phyloP scores from a whole-genome alignment of 2,797 vertebrate species.

The Coccyzus lansbergi region DNA sequence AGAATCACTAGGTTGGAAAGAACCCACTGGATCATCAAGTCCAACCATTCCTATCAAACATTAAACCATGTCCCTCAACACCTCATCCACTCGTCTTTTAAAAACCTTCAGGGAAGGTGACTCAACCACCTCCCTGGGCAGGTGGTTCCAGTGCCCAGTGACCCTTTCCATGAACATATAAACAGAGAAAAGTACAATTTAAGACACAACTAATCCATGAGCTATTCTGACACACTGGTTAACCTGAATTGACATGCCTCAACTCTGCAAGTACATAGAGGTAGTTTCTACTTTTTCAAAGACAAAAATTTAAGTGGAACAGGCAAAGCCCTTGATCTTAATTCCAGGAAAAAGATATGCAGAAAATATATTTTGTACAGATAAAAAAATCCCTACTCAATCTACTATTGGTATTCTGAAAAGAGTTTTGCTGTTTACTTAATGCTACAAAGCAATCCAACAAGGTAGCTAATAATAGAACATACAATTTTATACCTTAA shows the following conservation, averaged over 20 bases:
- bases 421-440: not conserved
- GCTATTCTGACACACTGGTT: not conserved
- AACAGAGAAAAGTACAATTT: not conserved
- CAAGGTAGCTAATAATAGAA: not conserved
- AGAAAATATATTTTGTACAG: not conserved
- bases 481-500: not conserved
- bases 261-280: not conserved
- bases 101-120: too few relatives aligned
- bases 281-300: not conserved
- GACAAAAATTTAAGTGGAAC: not conserved
- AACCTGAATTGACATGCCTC: not conserved
- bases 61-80: too few relatives aligned
- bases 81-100: too few relatives aligned
- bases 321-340: not conserved
- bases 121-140: too few relatives aligned
- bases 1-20: too few relatives aligned
- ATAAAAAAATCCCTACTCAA: not conserved
- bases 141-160: too few relatives aligned
- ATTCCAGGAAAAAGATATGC: not conserved
- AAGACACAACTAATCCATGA: not conserved
- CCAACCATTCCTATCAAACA: too few relatives aligned
- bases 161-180: too few relatives aligned
- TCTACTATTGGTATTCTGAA: not conserved
- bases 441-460: not conserved
- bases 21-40: too few relatives aligned